A percentile compares a stretch with the other conserved stretches of the same genome.
phyloP scores from a whole-genome alignment of 2,113 vertebrate species.

The Corapipo altera region DNA sequence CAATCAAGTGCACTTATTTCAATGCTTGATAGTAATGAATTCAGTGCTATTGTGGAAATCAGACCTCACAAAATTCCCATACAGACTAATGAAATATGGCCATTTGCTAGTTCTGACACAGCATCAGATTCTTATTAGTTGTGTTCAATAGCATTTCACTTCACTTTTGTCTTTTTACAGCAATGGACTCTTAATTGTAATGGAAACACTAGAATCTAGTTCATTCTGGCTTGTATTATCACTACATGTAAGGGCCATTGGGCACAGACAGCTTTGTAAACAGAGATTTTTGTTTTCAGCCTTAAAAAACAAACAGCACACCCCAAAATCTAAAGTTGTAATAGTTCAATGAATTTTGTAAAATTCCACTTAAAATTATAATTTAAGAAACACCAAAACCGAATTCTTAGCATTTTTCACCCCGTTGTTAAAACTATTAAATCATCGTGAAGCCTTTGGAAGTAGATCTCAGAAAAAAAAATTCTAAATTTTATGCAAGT shows the following conservation, averaged over 20 bases:
- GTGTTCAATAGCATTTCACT: not conserved
- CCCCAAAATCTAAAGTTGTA: not conserved
- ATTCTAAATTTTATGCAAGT: not conserved
- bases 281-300: not conserved
- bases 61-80: not conserved
- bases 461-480: not conserved
- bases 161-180: not conserved
- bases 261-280: not conserved
- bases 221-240: not conserved
- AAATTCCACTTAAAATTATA: not conserved
- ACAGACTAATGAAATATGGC: not conserved
- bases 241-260: not conserved
- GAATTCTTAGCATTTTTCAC: not conserved
- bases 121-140: not conserved
- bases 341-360: not conserved
- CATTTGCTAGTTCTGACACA: not conserved
- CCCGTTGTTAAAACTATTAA: not conserved
- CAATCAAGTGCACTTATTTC: conserved; percentile 58
- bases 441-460: not conserved
- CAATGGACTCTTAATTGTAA: not conserved
- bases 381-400: not conserved
- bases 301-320: not conserved
- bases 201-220: not conserved
- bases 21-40: not conserved
- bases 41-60: not conserved